Conservation (phyloP, 2,113 vertebrate genomes). For the Fukomys damarensis region DNA sequence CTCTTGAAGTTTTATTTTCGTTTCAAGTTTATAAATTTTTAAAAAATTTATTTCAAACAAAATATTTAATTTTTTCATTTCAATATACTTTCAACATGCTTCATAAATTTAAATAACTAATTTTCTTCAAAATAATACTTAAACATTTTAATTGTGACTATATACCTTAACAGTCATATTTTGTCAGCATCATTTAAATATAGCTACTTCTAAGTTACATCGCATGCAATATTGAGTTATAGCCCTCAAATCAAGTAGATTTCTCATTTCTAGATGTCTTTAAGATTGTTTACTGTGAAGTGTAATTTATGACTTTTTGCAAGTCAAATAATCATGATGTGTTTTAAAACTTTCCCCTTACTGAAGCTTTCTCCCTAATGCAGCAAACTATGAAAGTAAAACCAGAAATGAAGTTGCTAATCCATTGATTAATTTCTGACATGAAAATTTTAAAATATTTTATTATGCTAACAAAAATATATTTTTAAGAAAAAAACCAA, state of each 20-base stretch:
- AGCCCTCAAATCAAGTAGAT: neutral
- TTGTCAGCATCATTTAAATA: constrained; percentile 38
- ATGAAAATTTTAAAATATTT: neutral
- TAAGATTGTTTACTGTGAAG: constrained; percentile 1
- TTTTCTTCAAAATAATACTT: constrained; percentile 31
- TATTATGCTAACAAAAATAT: neutral
- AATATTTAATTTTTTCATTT: neutral
- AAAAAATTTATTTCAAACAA: neutral
- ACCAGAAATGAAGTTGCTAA: neutral
- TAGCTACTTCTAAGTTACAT: neutral
- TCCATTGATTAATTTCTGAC: neutral
- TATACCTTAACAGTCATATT: neutral
- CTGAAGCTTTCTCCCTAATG: neutral
- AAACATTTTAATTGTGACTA: neutral
- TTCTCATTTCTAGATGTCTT: neutral
- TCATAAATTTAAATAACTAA: neutral
- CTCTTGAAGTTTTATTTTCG: constrained; percentile 5
- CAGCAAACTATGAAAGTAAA: neutral
- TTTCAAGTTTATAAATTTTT: constrained; percentile 13
- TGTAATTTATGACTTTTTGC: neutral
- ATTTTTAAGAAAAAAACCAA: neutral
- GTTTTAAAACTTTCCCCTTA: neutral
- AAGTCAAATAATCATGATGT: neutral
- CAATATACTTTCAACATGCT: neutral
- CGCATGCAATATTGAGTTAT: neutral